Percentiles rank a stretch among this genome's conserved stretches.
These are phyloP conservation scores for Zhengitettix transpicula DNA, from an alignment of 2,888 invertebrate species.

Conservation along the genomic window DNA sequence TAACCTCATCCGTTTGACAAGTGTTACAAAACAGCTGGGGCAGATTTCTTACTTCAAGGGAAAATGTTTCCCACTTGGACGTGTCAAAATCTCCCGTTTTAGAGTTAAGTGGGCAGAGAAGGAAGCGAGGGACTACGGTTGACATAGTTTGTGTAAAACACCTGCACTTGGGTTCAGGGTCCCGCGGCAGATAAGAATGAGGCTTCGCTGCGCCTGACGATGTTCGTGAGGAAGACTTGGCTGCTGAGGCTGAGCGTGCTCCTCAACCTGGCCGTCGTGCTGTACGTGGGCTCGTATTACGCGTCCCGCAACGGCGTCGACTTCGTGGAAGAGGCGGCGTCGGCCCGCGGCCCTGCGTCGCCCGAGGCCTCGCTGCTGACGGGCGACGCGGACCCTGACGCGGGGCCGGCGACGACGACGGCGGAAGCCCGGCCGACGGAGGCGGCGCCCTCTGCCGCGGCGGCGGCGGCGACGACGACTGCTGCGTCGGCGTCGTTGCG, in stretches of 20 bases:
- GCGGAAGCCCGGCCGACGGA: not conserved
- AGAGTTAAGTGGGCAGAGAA: no score
- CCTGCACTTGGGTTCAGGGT: no score
- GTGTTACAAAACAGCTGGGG: no score
- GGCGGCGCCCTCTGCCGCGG: not conserved
- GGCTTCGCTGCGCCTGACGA: not conserved
- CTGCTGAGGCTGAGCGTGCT: conserved; percentile 57
- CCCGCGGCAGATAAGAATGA: no score
- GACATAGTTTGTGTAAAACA: no score
- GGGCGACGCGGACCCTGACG: not conserved
- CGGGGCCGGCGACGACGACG: not conserved
- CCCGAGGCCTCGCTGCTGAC: conserved; percentile 17
- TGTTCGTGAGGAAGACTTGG: conserved; percentile 44
- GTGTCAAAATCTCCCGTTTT: no score
- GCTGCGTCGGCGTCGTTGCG: not conserved
- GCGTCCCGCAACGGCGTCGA: conserved; percentile 15
- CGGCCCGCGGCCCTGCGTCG: conserved; percentile 17
- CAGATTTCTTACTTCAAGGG: no score
- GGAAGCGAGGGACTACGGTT: no score
- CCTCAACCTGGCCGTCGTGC: conserved; percentile 49
- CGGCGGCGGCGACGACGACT: not conserved
- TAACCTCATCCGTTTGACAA: no score
- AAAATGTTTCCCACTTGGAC: no score
- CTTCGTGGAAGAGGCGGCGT: conserved; percentile 18
- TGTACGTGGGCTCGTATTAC: conserved; percentile 53